Percentiles rank a stretch among this genome's conserved stretches.
Evolutionary conservation across 1,140 invertebrate genomes (phyloP).

Genomic region (Caenorhabditis elegans): DNA sequence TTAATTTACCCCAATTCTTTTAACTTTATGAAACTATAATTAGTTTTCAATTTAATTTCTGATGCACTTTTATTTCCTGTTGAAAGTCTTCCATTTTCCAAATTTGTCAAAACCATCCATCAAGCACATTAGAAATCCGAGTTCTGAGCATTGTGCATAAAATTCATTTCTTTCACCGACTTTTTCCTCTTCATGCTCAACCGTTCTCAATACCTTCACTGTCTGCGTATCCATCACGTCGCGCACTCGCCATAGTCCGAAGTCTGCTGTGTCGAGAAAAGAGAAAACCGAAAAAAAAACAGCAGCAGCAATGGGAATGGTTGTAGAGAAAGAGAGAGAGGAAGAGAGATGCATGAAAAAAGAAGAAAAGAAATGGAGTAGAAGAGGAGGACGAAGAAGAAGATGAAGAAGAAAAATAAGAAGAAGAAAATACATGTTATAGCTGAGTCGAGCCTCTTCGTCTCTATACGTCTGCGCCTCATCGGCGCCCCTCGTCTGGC

Average conservation of each 20-base stretch:
- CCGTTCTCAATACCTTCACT: too few species aligned
- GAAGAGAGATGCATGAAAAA: background rate
- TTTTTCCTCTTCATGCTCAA: background rate
- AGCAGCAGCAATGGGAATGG: background rate
- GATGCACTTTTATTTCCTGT: too few species aligned
- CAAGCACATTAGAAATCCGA: too few species aligned
- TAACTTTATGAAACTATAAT: too few species aligned
- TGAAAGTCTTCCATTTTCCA: too few species aligned
- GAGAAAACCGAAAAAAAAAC: conserved; percentile 7
- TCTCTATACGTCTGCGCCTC: background rate
- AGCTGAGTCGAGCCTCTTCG: conserved; percentile 21
- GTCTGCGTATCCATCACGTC: background rate
- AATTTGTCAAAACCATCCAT: too few species aligned
- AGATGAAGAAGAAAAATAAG: background rate
- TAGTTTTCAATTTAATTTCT: too few species aligned
- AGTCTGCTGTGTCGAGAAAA: background rate
- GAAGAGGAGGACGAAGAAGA: background rate
- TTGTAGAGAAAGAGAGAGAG: background rate
- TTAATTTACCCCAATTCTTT: too few species aligned
- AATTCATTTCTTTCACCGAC: background rate
- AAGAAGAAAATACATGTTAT: conserved; percentile 13
- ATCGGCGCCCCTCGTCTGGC: conserved; percentile 9
- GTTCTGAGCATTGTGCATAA: too few species aligned
- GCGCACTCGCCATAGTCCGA: conserved; percentile 4
- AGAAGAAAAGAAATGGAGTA: too few species aligned